These are phyloP conservation scores for Drosophila orena DNA, from an alignment of 1,140 invertebrate species.

Conservation along the genomic window DNA sequence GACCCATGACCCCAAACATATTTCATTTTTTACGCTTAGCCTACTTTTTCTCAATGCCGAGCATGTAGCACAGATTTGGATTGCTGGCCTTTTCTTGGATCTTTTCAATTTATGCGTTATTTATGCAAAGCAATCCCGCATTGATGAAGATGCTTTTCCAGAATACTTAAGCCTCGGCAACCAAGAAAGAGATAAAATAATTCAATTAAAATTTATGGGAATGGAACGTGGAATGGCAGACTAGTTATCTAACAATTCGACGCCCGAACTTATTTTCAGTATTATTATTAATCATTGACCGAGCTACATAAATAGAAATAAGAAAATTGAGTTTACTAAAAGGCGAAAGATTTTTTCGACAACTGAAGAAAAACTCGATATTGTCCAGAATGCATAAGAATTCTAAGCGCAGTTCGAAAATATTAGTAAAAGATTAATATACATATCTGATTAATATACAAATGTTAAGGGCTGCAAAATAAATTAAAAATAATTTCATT, in stretches of 20 bases:
- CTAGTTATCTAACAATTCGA: too few species aligned
- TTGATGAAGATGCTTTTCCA: constrained; percentile 50
- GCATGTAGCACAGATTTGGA: constrained; percentile 68
- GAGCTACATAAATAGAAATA: too few species aligned
- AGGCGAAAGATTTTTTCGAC: constrained; percentile 86
- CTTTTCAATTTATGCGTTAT: constrained; percentile 71
- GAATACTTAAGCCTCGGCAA: constrained; percentile 6
- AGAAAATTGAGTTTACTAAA: too few species aligned
- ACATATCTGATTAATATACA: too few species aligned
- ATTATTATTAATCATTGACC: background rate
- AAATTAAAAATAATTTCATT: too few species aligned
- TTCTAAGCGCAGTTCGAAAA: too few species aligned
- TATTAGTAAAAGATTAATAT: too few species aligned
- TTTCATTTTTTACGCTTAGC: constrained; percentile 73
- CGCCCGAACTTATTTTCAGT: too few species aligned
- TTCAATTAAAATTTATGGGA: constrained; percentile 67
- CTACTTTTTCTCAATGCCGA: constrained; percentile 66
- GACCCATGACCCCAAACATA: constrained; percentile 53
- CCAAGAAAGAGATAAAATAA: constrained; percentile 58
- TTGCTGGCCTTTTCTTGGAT: constrained; percentile 35
- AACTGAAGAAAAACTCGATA: too few species aligned
- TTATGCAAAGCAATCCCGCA: constrained; percentile 62
- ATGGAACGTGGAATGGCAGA: too few species aligned
- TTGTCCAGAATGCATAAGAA: constrained; percentile 50
- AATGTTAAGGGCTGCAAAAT: too few species aligned